Base-by-base conservation (phyloP, 2,888 invertebrate species). In the Hemithea aestivaria region DNA sequence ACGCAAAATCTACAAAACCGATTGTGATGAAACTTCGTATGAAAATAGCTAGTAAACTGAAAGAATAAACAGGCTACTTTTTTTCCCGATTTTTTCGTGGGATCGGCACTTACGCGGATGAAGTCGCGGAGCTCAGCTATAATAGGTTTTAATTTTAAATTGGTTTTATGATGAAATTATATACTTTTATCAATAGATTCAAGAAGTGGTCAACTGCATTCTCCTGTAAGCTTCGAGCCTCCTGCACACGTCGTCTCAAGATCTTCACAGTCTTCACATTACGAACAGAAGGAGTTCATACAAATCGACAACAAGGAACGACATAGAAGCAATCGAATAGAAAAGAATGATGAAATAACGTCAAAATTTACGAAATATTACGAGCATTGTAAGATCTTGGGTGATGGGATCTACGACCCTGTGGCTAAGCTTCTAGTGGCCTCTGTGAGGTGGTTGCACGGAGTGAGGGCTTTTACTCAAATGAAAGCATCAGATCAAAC, bases 381-480 rank as follows among this genome's bases (percentile, higher is more conserved):
- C 6, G 61, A 62, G 23, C 51, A 48, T 45, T 75, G 90, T 53
- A 85, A 87, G 8, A 64, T 90, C 10, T 73, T 89, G 39, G 87
- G 89, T 1, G 87, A 69, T 11, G 60, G 55, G 0, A 31, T 58
- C 8, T 91, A 91, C 64, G 92, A 93, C 63, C 91, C 92, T 0
- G 92, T 94, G 0, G 92, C 93, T 0, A 93, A 93, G 60, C 74
- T 96, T 20, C 76, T 96, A 11, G 93, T 94, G 56, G 83, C 93
- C 21, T 90, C 93, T 0, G 91, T 96, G 1, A 92, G 93, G 67
- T 96, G 96, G 95, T 91, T 94, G 0, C 89, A 92, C 51, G 92
- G 91, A 31, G 91, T 95, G 31, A 91, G 93, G 0, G 91, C 93
- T 1, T 95, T 94, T 67, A 73, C 91, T 8, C 92, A 93, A 68